Percentiles rank a stretch among this genome's conserved stretches.
These are phyloP conservation scores for Buceros bicornis DNA, from an alignment of 2,797 vertebrate species.

Conservation along the genomic window DNA sequence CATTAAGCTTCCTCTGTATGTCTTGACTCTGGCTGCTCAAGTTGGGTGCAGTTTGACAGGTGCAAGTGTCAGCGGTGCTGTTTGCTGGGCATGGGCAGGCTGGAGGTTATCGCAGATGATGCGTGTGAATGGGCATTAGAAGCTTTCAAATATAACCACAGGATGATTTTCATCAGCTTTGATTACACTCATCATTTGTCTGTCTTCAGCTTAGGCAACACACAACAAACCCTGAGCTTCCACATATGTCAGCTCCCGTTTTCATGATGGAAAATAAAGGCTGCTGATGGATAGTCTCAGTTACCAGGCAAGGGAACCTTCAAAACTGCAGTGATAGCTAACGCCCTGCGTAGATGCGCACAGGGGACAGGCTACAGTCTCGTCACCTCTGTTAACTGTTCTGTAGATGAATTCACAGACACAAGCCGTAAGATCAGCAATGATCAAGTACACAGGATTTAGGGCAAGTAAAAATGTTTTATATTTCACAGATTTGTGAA, in stretches of 20 bases:
- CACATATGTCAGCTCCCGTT: background rate
- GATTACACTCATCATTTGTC: background rate
- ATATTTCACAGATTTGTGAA: constrained; percentile 82
- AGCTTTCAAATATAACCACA: background rate
- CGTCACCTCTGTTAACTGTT: background rate
- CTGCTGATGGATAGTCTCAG: background rate
- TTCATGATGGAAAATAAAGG: background rate
- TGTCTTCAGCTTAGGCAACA: background rate
- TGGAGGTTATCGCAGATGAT: background rate
- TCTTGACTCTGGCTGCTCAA: background rate
- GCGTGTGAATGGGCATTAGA: background rate
- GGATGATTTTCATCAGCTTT: background rate
- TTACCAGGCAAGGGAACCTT: background rate
- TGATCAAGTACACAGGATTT: constrained; percentile 49
- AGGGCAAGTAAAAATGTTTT: constrained; percentile 79
- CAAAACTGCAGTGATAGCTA: accelerated
- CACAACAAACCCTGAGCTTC: background rate
- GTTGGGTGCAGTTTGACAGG: background rate
- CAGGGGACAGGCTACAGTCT: background rate
- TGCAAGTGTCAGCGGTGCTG: background rate
- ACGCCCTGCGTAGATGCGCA: background rate
- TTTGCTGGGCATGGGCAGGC: background rate
- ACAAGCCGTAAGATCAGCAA: background rate
- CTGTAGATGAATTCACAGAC: background rate
- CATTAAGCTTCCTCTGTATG: background rate